These are phyloP conservation scores for Thamnaconus septentrionalis DNA, from an alignment of 2,113 vertebrate genomes.

Conservation along the genomic window DNA sequence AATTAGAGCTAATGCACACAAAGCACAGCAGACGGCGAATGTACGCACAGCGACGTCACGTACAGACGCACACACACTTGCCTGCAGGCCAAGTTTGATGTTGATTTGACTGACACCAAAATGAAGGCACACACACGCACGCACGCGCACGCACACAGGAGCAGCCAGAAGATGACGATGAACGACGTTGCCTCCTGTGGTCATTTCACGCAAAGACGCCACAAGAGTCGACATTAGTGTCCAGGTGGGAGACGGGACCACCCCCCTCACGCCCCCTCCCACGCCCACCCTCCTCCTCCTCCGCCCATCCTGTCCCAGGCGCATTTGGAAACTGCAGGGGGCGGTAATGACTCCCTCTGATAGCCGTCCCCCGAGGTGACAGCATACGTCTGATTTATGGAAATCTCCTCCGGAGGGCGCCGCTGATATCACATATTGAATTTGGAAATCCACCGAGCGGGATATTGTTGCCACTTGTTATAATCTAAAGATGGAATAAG, in stretches of 20 bases:
- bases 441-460: background rate
- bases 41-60: constrained; percentile 2
- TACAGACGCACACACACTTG: background rate
- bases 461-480: no score
- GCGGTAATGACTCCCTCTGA: constrained; percentile 8
- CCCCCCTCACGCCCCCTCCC: background rate
- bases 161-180: constrained; percentile 35
- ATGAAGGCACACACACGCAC: constrained; percentile 15
- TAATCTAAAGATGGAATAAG: background rate
- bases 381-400: constrained; percentile 4
- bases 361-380: background rate
- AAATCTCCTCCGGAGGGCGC: background rate
- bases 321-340: constrained; percentile 8
- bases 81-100: constrained; percentile 5
- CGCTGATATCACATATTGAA: background rate
- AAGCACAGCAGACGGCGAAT: background rate
- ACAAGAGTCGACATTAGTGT: constrained; percentile 20
- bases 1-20: constrained; percentile 8
- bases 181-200: constrained; percentile 37
- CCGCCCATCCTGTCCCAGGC: background rate
- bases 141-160: no score
- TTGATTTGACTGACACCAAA: constrained; percentile 44
- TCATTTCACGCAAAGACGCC: constrained; percentile 17
- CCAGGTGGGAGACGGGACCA: constrained; percentile 22
- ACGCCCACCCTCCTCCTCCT: no score